phyloP scores from a whole-genome alignment of 2,888 invertebrate species.

The Plemyria rubiginata region DNA sequence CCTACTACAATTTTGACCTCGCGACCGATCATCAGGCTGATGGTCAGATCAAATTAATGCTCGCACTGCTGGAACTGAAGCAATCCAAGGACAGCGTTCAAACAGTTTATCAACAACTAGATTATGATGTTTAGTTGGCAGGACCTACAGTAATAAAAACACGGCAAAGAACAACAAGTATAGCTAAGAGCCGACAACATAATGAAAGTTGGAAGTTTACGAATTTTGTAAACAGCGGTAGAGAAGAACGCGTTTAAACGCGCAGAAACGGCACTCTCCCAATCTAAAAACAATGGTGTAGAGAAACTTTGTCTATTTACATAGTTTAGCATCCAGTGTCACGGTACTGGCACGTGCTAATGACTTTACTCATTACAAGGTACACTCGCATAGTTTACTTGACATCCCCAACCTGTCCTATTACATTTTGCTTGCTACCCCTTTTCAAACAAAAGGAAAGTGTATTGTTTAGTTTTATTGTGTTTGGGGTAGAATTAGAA shows the following conservation, averaged over 20 bases:
- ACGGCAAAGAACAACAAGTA: too few species aligned
- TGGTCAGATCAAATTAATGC: too few species aligned
- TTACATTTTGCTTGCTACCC: conserved; percentile 7
- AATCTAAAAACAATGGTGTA: conserved; percentile 43
- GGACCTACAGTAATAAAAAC: too few species aligned
- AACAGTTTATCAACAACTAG: too few species aligned
- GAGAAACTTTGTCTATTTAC: conserved; percentile 49
- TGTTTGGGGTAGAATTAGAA: not conserved
- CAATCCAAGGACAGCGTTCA: too few species aligned
- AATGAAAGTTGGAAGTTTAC: not conserved
- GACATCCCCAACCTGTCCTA: conserved; percentile 10
- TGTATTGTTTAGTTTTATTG: not conserved
- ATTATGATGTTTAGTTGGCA: too few species aligned
- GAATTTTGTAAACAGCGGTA: not conserved
- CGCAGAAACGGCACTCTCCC: conserved; percentile 9
- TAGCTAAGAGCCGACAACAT: not conserved
- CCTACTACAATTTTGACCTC: too few species aligned
- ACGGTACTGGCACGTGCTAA: conserved; percentile 45
- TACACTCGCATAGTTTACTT: conserved; percentile 21
- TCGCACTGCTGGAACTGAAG: too few species aligned
- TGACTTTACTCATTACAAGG: conserved; percentile 54
- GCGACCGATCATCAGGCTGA: too few species aligned
- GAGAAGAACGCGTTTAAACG: not conserved
- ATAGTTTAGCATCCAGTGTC: conserved; percentile 44
- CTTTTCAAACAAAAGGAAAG: conserved; percentile 12